Base-by-base conservation (phyloP, 2,797 vertebrate species). In the Lepilemur septentrionalis region DNA sequence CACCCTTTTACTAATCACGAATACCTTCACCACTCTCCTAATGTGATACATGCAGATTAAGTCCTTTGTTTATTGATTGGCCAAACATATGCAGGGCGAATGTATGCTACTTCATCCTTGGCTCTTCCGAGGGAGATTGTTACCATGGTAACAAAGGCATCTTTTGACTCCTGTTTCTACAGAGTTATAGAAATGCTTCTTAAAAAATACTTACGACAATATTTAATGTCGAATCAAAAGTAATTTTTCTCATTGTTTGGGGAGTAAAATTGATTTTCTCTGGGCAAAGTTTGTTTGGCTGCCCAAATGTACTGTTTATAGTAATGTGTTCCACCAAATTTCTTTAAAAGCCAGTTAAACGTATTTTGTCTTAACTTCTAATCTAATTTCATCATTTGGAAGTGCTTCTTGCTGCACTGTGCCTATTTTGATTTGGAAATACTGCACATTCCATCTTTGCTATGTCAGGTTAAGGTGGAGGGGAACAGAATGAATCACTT, bases 291-390 rank as follows among this genome's bases (percentile, higher is more conserved):
- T 97, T 97, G 96, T 97, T 98, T 97, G 96, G 93, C 85, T 83
- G 94, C 84, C 95, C 96, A 95, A 94, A 97, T 97, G 93, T 96
- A 97, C 95, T 97, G 96, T 97, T 97, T 97, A 97, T 98, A 98
- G 90, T 97, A 97, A 97, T 97, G 82, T 94, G 96, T 97, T 97
- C 96, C 73, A 97, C 93, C 94, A 96, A 94, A 97, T 98, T 96
- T 97, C 96, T 96, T 98, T 98, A 98, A 98, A 98, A 97, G 87
- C 90, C 96, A 96, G 97, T 97, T 97, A 98, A 98, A 95, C 67
- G 7, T 96, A 97, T 98, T 98, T 97, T 96, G 97, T 96, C 93
- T 97, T 97, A 97, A 98, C 96, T 98, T 97, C 96, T 95, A 93
- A 98, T 98, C 95, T 98, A 94, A 98, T 98, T 97, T 94, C 96